Conservation (phyloP, 2,888 invertebrate genomes). For the Stenoptilia bipunctidactyla region DNA sequence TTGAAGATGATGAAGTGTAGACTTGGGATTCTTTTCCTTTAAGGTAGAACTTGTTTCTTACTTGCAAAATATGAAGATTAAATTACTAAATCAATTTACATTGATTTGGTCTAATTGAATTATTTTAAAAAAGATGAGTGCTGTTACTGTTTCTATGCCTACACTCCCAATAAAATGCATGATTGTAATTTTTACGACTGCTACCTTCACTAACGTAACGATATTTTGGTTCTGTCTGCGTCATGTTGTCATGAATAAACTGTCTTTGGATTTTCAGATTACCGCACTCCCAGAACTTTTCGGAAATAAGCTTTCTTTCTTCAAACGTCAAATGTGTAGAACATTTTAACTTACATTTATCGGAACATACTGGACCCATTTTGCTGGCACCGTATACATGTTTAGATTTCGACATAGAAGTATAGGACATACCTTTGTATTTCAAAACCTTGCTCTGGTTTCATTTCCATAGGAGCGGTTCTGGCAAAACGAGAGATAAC, state of each 20-base stretch:
- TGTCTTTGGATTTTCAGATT: conserved; percentile 16
- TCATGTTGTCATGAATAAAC: conserved; percentile 13
- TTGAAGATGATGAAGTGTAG: too few species aligned
- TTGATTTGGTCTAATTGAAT: too few species aligned
- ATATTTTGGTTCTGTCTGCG: conserved; percentile 15
- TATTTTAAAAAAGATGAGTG: too few species aligned
- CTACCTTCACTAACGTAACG: conserved; percentile 16
- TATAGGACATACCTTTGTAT: conserved; percentile 9
- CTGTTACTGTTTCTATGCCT: too few species aligned
- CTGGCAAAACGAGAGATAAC: too few species aligned
- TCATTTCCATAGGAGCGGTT: conserved; percentile 9
- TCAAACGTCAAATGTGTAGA: conserved; percentile 14
- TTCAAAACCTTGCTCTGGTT: conserved; percentile 13
- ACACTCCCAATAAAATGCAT: conserved; percentile 20
- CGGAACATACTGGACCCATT: conserved; percentile 11
- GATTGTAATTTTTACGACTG: conserved; percentile 14
- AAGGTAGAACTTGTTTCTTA: too few species aligned
- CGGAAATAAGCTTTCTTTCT: conserved; percentile 13
- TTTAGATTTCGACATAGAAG: conserved; percentile 10
- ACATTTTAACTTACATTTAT: conserved; percentile 19
- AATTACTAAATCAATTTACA: too few species aligned
- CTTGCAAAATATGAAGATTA: too few species aligned
- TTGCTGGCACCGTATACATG: conserved; percentile 13
- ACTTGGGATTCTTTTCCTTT: too few species aligned
- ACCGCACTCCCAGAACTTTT: conserved; percentile 14